Conservation (phyloP, 2,888 invertebrate genomes). For the Cheilosia grossa region DNA sequence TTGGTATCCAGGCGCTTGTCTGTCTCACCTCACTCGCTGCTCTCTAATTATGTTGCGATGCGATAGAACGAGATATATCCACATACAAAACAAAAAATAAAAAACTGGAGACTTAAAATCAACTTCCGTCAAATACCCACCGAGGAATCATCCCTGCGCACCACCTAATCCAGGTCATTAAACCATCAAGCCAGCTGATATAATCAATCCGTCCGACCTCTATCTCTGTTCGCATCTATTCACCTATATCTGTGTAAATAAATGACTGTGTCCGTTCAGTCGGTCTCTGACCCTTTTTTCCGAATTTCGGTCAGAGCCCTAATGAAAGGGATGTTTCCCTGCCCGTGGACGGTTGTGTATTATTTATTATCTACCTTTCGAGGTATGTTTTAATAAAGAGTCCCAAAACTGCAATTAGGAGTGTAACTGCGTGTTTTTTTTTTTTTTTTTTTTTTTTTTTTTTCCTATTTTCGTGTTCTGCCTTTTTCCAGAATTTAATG, state of each 20-base stretch:
- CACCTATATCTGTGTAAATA: conserved; percentile 12
- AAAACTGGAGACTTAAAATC: conserved; percentile 38
- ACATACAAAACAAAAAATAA: too few relatives aligned
- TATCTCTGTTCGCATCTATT: background rate
- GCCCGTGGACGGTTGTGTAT: conserved; percentile 5
- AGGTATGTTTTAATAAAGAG: conserved; percentile 60
- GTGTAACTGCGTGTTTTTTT: conserved; percentile 2
- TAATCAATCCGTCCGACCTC: conserved; percentile 46
- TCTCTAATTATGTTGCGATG: conserved; percentile 46
- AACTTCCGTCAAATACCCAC: conserved; percentile 58
- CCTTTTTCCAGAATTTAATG: conserved; percentile 39
- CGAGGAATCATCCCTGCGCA: conserved; percentile 37
- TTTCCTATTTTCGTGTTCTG: background rate
- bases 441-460: background rate
- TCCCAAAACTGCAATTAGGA: conserved; percentile 64
- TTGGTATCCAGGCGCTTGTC: conserved; percentile 27
- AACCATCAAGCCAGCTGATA: conserved; percentile 68
- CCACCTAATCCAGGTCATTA: conserved; percentile 51
- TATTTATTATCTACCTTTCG: conserved; percentile 55
- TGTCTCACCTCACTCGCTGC: conserved; percentile 24
- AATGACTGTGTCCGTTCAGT: conserved; percentile 32
- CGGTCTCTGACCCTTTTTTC: conserved; percentile 43
- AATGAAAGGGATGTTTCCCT: conserved; percentile 32
- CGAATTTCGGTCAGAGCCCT: conserved; percentile 13
- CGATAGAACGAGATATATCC: conserved; percentile 20